Conservation (phyloP, 2,888 invertebrate genomes). For the Spodoptera picta region DNA sequence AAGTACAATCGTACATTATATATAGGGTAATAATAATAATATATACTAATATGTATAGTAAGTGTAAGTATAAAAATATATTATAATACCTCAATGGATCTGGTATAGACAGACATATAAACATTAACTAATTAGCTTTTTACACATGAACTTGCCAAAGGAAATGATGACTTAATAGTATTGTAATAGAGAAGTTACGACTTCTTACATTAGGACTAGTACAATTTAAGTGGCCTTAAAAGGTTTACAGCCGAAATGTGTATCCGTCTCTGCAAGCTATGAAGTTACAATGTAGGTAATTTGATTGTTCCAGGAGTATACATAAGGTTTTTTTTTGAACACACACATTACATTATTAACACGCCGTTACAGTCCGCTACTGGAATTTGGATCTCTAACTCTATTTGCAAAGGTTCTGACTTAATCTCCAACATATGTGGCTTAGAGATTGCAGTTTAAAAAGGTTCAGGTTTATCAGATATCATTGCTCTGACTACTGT, state of each 20-base stretch:
- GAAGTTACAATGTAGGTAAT: conserved; percentile 4
- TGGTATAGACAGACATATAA: not conserved
- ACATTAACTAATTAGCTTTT: conserved; percentile 2
- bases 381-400: too few species aligned
- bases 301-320: not conserved
- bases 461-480: too few species aligned
- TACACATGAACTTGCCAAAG: conserved; percentile 2
- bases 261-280: not conserved
- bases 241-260: conserved; percentile 34
- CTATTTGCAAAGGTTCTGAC: too few species aligned
- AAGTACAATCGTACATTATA: too few species aligned
- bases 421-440: too few species aligned
- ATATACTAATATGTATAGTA: too few species aligned
- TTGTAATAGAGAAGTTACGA: conserved; percentile 14
- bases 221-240: conserved; percentile 35
- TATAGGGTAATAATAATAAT: too few species aligned
- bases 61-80: too few species aligned
- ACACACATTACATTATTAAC: not conserved
- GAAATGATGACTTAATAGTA: conserved; percentile 16
- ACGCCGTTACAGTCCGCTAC: too few species aligned
- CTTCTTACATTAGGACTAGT: conserved; percentile 33
- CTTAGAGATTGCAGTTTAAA: too few species aligned
- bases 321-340: not conserved
- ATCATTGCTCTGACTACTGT: too few species aligned
- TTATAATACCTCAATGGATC: too few species aligned